Base-by-base conservation (phyloP, 2,113 vertebrate genomes). In the Propithecus coquereli region DNA sequence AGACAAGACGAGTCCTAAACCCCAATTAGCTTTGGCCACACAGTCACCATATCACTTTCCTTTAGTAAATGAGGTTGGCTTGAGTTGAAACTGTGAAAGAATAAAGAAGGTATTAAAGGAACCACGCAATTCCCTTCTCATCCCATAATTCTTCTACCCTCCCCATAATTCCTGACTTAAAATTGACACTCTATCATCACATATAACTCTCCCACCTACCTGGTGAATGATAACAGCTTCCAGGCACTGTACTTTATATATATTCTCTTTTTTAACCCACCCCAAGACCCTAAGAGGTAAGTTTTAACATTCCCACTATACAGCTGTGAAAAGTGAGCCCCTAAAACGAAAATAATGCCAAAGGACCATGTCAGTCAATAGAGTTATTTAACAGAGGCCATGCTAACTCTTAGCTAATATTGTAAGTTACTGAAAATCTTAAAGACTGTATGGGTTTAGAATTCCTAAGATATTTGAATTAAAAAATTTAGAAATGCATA, bases 401-500 rank as follows among this genome's bases (percentile, higher is more conserved):
- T 30, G 23, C 8, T 83, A 57, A 92, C n/a, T 43, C 54, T 90
- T 91, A 81, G 40, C 63, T 92, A 79, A 84, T 43, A 83, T 1
- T 95, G 32, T 79, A 84, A 79, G 25, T 30, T 65, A 47, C 1
- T 34, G 32, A 80, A 43, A 85, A 94, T 37, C 68, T 84, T 86
- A 20, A 81, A 88, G 68, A 77, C 45, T 74, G 8, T 50, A 40
- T 73, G 23, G 50, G 59, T 92, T 63, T 85, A 77, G n/a, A 86
- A 89, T 23, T 66, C 27, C 70, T 89, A 82, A 93, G 57, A 37
- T 45, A 83, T 52, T 87, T 90, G 5, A 81, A 73, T 90, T 90
- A 96, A 91, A 70, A 96, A 95, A 97, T 91, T 82, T 97, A 79
- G 61, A 90, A 97, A 97, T 45, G 87, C 99, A 98, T 98, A 99